phyloP scores from a whole-genome alignment of 2,888 invertebrate species.

The Caenorhabditis becei region DNA sequence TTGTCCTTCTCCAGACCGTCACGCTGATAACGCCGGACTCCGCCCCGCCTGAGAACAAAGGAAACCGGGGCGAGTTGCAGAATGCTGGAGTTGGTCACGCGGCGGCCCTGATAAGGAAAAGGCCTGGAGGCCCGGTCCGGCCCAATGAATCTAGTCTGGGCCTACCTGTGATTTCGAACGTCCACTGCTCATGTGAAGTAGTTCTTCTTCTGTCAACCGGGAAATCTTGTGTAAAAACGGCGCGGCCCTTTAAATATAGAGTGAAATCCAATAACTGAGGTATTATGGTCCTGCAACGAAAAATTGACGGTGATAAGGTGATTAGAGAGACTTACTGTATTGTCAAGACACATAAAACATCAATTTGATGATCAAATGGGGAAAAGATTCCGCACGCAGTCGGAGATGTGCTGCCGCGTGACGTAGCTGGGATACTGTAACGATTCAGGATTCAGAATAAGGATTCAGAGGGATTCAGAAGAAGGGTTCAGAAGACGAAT shows the following conservation, averaged over 20 bases:
- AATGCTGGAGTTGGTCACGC: conserved; percentile 29
- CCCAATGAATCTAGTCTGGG: background rate
- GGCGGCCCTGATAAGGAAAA: conserved; percentile 22
- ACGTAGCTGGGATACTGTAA: conserved; percentile 47
- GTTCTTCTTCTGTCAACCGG: conserved; percentile 42
- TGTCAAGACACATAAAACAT: conserved; percentile 62
- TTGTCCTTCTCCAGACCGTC: conserved; percentile 54
- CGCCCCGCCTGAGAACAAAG: conserved; percentile 46
- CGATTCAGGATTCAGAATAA: background rate
- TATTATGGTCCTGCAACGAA: conserved; percentile 46
- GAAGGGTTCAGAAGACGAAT: background rate
- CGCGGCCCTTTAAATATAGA: conserved; percentile 59
- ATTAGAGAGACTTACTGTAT: conserved; percentile 11
- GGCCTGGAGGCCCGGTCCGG: background rate
- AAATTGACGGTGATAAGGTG: background rate
- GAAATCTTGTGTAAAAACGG: conserved; percentile 34
- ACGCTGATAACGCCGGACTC: conserved; percentile 43
- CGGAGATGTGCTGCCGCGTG: conserved; percentile 48
- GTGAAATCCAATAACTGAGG: conserved; percentile 42
- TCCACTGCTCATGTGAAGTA: conserved; percentile 69
- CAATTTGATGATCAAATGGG: conserved; percentile 34
- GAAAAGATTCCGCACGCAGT: conserved; percentile 29
- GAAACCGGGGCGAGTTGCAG: conserved; percentile 34
- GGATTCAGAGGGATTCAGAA: background rate
- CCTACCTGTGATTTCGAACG: conserved; percentile 69